phyloP scores from a whole-genome alignment of 2,888 invertebrate species.

The Creontiades dilutus region DNA sequence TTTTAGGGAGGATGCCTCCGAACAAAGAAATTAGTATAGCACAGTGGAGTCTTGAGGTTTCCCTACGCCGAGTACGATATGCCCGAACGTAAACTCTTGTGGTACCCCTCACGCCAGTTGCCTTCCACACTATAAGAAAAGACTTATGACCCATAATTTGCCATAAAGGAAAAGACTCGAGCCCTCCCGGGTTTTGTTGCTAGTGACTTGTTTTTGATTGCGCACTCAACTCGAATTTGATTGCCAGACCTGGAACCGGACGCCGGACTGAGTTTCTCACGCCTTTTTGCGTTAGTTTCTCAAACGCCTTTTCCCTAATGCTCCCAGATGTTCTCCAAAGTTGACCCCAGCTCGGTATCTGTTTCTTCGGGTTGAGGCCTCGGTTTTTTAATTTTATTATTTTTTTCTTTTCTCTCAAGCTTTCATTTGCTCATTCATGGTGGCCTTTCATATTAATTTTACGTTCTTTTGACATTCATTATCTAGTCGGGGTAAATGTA shows the following conservation, averaged over 20 bases:
- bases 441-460: conserved; percentile 47
- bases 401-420: neutral
- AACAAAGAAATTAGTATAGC: conserved; percentile 68
- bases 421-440: conserved; percentile 57
- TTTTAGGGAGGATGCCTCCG: conserved; percentile 21
- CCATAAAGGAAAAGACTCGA: conserved; percentile 61
- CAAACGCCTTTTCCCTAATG: conserved; percentile 67
- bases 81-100: neutral
- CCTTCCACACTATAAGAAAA: conserved; percentile 66
- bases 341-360: conserved; percentile 38
- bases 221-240: conserved; percentile 72
- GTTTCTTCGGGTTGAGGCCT: conserved; percentile 23
- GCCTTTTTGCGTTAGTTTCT: conserved; percentile 71
- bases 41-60: conserved; percentile 19
- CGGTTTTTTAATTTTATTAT: conserved; percentile 3
- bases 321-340: conserved; percentile 53
- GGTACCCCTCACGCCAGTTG: conserved; percentile 33
- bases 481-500: neutral
- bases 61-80: conserved; percentile 25
- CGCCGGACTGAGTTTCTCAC: conserved; percentile 65
- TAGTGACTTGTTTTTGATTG: conserved; percentile 72
- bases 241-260: conserved; percentile 45
- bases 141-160: conserved; percentile 71
- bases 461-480: conserved; percentile 58
- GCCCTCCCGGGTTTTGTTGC: conserved; percentile 49